Evolutionary conservation across 2,888 invertebrate genomes (phyloP).

Genomic region (Agonopterix arenella): DNA sequence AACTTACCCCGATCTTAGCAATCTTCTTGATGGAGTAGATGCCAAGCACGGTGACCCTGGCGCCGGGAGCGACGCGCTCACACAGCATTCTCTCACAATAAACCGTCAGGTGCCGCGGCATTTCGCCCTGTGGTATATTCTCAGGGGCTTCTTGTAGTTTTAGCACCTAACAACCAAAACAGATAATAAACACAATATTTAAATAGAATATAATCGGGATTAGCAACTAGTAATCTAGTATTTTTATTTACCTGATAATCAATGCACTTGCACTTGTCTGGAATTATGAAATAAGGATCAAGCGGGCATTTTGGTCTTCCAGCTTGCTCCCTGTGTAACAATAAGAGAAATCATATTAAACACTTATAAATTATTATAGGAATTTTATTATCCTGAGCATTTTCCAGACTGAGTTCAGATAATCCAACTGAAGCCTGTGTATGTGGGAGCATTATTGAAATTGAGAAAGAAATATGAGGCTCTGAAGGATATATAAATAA

Average conservation of each 20-base stretch:
- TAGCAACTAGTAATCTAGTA: too few species aligned
- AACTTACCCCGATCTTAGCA: constrained; percentile 77
- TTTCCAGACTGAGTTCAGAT: too few species aligned
- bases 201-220: too few species aligned
- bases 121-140: constrained; percentile 93
- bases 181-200: too few species aligned
- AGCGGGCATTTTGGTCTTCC: constrained; percentile 95
- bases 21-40: constrained; percentile 97
- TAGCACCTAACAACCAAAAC: constrained; percentile 72
- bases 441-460: too few species aligned
- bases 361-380: not conserved
- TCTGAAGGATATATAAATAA: too few species aligned
- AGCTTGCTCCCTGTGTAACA: constrained; percentile 89
- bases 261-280: constrained; percentile 97
- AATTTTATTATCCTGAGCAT: too few species aligned
- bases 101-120: constrained; percentile 96
- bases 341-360: not conserved
- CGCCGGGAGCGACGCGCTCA: constrained; percentile 97
- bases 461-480: too few species aligned
- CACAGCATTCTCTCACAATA: constrained; percentile 95
- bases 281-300: constrained; percentile 98
- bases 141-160: constrained; percentile 98
- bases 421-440: too few species aligned
- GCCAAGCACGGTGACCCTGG: constrained; percentile 94
- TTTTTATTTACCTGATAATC: constrained; percentile 88